Evolutionary conservation across 2,113 vertebrate species (phyloP).

Genomic region (Poicephalus gulielmi): DNA sequence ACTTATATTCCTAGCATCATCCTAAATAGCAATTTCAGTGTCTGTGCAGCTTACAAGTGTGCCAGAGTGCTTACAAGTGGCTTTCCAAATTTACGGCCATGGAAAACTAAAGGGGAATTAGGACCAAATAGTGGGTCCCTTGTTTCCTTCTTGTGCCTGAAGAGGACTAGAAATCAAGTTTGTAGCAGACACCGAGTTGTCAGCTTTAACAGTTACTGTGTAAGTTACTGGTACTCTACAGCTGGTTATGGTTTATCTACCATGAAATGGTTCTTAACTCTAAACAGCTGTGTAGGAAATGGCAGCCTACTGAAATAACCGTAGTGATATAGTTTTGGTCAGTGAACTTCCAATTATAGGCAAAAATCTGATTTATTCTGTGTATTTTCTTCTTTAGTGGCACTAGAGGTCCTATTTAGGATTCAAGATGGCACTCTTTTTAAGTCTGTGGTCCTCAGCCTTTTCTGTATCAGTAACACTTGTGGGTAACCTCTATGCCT

Average conservation of each 20-base stretch:
- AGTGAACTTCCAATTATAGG: neutral
- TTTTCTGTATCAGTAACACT: neutral
- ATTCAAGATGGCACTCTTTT: neutral
- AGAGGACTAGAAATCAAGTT: slow-evolving; percentile 30
- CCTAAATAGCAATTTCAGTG: neutral
- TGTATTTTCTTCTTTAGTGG: neutral
- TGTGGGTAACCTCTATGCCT: neutral
- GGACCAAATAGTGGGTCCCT: neutral
- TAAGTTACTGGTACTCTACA: slow-evolving; percentile 9
- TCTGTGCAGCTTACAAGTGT: neutral
- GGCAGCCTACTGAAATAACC: slow-evolving; percentile 54
- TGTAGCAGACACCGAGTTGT: neutral
- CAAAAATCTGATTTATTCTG: neutral
- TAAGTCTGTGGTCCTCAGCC: neutral
- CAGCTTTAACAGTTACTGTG: slow-evolving; percentile 25
- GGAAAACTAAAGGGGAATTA: neutral
- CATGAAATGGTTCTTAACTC: slow-evolving; percentile 39
- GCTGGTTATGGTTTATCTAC: slow-evolving; percentile 53
- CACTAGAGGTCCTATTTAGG: neutral
- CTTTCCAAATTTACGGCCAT: neutral
- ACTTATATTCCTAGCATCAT: neutral
- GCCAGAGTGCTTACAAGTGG: neutral
- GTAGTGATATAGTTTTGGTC: neutral
- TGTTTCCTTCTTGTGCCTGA: neutral
- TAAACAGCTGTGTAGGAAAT: slow-evolving; percentile 70